A percentile compares a stretch with the other conserved stretches of the same genome.
phyloP scores from a whole-genome alignment of 2,113 vertebrate genomes.

The Ceuthmochares aereus region DNA sequence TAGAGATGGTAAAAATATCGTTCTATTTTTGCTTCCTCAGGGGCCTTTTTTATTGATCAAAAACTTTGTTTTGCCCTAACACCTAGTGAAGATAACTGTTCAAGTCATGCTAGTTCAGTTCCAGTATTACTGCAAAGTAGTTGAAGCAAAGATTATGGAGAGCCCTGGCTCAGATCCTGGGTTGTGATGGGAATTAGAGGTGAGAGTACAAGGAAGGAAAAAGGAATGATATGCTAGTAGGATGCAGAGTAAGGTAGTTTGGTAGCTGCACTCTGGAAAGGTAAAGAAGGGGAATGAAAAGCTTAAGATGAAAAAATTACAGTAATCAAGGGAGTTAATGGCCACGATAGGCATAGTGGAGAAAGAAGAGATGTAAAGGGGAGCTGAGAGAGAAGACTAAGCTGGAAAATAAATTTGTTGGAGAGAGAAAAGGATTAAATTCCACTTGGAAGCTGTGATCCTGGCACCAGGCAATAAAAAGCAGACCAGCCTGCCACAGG shows the following conservation, averaged over 20 bases:
- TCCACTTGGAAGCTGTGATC: not conserved
- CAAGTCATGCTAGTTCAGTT: not conserved
- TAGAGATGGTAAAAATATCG: not conserved
- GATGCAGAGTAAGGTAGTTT: not conserved
- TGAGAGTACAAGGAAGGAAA: not conserved
- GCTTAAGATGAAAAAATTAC: not conserved
- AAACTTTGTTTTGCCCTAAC: not conserved
- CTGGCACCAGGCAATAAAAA: not conserved
- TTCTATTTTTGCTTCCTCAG: not conserved
- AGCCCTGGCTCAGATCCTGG: not conserved
- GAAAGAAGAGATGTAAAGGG: not conserved
- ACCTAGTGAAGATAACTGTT: not conserved
- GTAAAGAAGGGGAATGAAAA: not conserved
- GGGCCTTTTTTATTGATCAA: not conserved
- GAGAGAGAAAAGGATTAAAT: not conserved
- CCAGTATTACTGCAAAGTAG: not conserved
- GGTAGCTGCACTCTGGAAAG: not conserved
- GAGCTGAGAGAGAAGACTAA: not conserved
- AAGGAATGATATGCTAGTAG: not conserved
- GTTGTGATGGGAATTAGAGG: not conserved
- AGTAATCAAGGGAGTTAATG: not conserved
- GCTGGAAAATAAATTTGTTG: not conserved
- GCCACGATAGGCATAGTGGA: not conserved
- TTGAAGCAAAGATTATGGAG: not conserved
- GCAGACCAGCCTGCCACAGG: not conserved